Percentiles rank a stretch among this genome's conserved stretches.
These are phyloP conservation scores for Sinonovacula constricta DNA, from an alignment of 1,140 invertebrate genomes.

Conservation along the genomic window DNA sequence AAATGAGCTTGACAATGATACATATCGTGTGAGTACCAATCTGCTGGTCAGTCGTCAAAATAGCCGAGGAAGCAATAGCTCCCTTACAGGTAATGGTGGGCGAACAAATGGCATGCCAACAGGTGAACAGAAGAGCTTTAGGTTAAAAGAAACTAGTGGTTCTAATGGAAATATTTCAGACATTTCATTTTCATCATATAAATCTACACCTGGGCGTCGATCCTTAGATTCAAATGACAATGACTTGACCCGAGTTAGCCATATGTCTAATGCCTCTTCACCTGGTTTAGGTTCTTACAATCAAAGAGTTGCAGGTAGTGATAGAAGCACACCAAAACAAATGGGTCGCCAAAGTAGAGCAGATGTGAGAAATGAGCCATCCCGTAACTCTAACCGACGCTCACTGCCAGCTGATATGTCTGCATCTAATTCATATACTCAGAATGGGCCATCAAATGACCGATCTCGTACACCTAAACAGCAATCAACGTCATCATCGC, in stretches of 20 bases:
- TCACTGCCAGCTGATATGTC: conserved; percentile 32
- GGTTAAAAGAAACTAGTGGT: too few species aligned
- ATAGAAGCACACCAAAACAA: conserved; percentile 2
- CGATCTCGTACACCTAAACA: neutral
- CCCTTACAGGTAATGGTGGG: too few species aligned
- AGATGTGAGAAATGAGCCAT: conserved; percentile 41
- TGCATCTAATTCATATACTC: conserved; percentile 4
- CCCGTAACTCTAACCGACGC: conserved; percentile 21
- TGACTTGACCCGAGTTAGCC: conserved; percentile 33
- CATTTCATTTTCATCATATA: conserved; percentile 5
- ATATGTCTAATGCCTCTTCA: conserved; percentile 18
- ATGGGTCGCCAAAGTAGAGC: conserved; percentile 31
- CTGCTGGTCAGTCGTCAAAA: conserved; percentile 14
- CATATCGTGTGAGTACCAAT: conserved; percentile 38
- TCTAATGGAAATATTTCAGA: neutral
- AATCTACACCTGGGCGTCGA: conserved; percentile 25
- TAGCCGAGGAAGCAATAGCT: too few species aligned
- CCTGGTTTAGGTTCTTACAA: too few species aligned
- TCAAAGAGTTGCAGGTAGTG: too few species aligned
- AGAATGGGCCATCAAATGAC: conserved; percentile 42
- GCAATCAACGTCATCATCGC: conserved; percentile 1
- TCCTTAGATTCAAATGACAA: conserved; percentile 19
- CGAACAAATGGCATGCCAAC: too few species aligned
- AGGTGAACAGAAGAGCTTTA: too few species aligned
- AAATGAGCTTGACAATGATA: conserved; percentile 46